Evolutionary conservation across 2,113 vertebrate genomes (phyloP).

Genomic region (Odontesthes bonariensis): DNA sequence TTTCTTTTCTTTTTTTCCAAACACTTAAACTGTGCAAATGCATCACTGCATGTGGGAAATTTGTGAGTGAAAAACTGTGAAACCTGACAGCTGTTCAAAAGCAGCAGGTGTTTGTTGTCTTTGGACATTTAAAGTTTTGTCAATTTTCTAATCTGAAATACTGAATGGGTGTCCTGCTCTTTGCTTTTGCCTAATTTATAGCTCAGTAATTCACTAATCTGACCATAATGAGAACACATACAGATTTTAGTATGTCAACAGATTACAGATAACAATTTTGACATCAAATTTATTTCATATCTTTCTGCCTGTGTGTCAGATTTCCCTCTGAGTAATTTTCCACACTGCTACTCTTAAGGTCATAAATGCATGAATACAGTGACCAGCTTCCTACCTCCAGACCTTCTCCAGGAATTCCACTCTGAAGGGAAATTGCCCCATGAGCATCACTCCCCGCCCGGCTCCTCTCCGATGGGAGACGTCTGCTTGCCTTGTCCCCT

Average conservation of each 20-base stretch:
- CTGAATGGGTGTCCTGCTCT: not conserved
- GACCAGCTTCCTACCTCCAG: conserved; percentile 2
- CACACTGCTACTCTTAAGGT: not conserved
- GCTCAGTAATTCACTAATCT: not conserved
- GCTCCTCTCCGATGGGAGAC: conserved; percentile 45
- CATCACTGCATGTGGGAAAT: not conserved
- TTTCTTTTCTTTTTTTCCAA: not conserved
- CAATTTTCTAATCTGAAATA: conserved; percentile 11
- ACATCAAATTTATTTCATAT: not conserved
- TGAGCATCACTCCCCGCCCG: conserved; percentile 31
- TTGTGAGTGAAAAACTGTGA: not conserved
- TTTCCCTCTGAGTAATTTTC: not conserved
- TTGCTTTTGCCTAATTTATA: not conserved
- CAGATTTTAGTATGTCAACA: not conserved
- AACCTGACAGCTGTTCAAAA: conserved; percentile 6
- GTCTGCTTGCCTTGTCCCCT: conserved; percentile 57
- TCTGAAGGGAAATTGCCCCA: conserved; percentile 37
- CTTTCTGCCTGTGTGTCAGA: not conserved
- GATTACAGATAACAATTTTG: not conserved
- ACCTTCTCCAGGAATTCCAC: conserved; percentile 43
- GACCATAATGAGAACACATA: not conserved
- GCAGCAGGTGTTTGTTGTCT: not conserved
- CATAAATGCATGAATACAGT: not conserved
- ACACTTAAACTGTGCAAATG: not conserved
- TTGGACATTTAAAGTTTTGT: conserved; percentile 8